Evolutionary conservation across 2,888 invertebrate genomes (phyloP).

Genomic region (Andrena praecox): DNA sequence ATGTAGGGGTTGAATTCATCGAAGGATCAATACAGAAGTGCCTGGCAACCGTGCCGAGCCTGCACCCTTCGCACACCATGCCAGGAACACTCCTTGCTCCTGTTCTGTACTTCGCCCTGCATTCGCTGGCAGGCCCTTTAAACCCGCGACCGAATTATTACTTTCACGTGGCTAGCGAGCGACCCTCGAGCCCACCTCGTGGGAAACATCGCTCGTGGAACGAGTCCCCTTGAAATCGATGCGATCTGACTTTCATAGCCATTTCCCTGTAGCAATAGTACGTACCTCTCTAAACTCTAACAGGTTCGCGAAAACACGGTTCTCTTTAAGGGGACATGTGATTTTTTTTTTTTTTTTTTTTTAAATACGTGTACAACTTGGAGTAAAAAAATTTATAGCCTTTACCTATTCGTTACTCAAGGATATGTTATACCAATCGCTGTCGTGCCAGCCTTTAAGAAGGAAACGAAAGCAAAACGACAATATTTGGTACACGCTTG

Average conservation of each 20-base stretch:
- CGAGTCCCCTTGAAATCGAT: too few relatives aligned
- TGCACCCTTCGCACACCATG: slow-evolving; percentile 17
- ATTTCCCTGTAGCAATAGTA: neutral
- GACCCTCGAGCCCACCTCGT: neutral
- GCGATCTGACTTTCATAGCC: neutral
- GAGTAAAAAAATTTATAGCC: too few relatives aligned
- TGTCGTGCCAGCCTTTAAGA: too few relatives aligned
- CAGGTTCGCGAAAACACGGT: too few relatives aligned
- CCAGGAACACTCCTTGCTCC: neutral
- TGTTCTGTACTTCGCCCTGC: neutral
- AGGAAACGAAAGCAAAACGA: too few relatives aligned
- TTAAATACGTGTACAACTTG: too few relatives aligned
- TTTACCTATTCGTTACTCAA: too few relatives aligned
- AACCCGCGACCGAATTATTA: neutral
- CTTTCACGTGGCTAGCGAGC: neutral
- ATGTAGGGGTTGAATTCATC: slow-evolving; percentile 63
- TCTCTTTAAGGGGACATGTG: too few relatives aligned
- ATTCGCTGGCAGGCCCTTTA: neutral
- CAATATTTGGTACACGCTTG: too few relatives aligned
- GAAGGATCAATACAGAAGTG: slow-evolving; percentile 72
- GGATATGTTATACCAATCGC: too few relatives aligned
- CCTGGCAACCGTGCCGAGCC: slow-evolving; percentile 48
- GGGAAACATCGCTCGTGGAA: neutral
- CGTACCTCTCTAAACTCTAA: too few relatives aligned
- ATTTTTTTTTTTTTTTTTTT: too few relatives aligned